A percentile compares a stretch with the other conserved stretches of the same genome.
Evolutionary conservation across 1,140 invertebrate species (phyloP).

Genomic region (Formica selysi): DNA sequence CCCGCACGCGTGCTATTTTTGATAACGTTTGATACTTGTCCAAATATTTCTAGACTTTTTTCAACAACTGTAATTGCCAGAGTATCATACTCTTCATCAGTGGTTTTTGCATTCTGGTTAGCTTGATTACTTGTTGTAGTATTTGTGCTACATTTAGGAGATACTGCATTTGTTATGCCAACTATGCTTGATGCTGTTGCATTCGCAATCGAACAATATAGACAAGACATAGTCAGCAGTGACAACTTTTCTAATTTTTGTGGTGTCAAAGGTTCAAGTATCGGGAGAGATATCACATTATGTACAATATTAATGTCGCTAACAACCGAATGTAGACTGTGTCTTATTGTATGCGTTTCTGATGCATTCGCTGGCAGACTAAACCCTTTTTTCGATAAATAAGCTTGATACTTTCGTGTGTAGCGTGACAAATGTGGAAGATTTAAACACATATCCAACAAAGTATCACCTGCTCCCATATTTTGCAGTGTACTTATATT

Average conservation of each 20-base stretch:
- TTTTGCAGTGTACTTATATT: slow-evolving; percentile 88
- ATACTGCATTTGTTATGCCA: slow-evolving; percentile 88
- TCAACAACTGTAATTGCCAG: slow-evolving; percentile 91
- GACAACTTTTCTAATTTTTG: slow-evolving; percentile 93
- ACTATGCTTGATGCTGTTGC: slow-evolving; percentile 90
- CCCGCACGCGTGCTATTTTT: slow-evolving; percentile 94
- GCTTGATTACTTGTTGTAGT: slow-evolving; percentile 80
- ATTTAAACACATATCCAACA: slow-evolving; percentile 92
- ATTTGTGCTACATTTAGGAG: slow-evolving; percentile 87
- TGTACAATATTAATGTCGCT: slow-evolving; percentile 94
- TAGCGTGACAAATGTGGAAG: slow-evolving; percentile 92
- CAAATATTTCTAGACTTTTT: slow-evolving; percentile 93
- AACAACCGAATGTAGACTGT: slow-evolving; percentile 91
- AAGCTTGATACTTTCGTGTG: slow-evolving; percentile 90
- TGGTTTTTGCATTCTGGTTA: slow-evolving; percentile 86
- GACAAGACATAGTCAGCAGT: slow-evolving; percentile 91
- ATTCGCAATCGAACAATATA: slow-evolving; percentile 92
- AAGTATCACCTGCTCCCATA: slow-evolving; percentile 91
- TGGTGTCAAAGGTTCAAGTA: slow-evolving; percentile 94
- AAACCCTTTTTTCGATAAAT: slow-evolving; percentile 89
- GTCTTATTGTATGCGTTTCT: slow-evolving; percentile 91
- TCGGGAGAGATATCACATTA: slow-evolving; percentile 93
- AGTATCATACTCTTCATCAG: slow-evolving; percentile 90
- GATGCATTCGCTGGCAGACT: slow-evolving; percentile 90
- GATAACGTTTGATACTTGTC: slow-evolving; percentile 92